Evolutionary conservation across 2,113 vertebrate genomes (phyloP), one percentile per base, ranked within the genome.

Genomic region (Ailuropoda melanoleuca): DNA sequence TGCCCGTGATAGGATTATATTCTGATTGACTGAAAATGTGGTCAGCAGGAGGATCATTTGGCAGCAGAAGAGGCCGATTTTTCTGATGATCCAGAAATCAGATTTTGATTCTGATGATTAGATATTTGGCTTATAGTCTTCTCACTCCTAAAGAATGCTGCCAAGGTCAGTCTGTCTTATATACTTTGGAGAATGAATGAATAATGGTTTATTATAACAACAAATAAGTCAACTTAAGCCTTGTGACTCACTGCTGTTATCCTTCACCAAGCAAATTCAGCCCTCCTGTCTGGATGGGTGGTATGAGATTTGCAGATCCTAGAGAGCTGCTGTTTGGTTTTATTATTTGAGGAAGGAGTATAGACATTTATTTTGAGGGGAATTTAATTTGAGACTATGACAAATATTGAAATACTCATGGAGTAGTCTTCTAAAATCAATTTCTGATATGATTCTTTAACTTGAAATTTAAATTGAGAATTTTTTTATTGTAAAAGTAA

Each of bases 41-140:
- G 96, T 94, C 97, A 88, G 96, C 72, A 26, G 96, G 95, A 96
- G 93, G 91, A 96, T 97, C 92, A 72, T 96, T 95, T 80, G 66
- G 96, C 62, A 75, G 83, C 96, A 92, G 91, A 97, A 96, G 96
- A 92, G 97, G 97, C 87, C 0, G 53, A 95, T 88, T 97, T 97
- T 97, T 97, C 92, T 96, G 98, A 96, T 78, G 96, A 96, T 96
- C 83, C 74, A 90, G 88, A 97, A 97, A 97, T 97, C 96, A 97
- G 92, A 96, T 97, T 98, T 97, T 96, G 97, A 97, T 98, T 97
- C 96, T 85, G 95, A 97, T 96, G 96, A 97, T 97, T 97, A 97
- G 97, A 97, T 98, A 92, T 96, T 96, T 97, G 95, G 92, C 68
- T 96, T 95, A 92, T 80, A 72, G 93, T 90, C 68, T 93, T 97